A percentile compares a stretch with the other conserved stretches of the same genome.
phyloP scores from a whole-genome alignment of 2,113 vertebrate species.

The Egretta garzetta region DNA sequence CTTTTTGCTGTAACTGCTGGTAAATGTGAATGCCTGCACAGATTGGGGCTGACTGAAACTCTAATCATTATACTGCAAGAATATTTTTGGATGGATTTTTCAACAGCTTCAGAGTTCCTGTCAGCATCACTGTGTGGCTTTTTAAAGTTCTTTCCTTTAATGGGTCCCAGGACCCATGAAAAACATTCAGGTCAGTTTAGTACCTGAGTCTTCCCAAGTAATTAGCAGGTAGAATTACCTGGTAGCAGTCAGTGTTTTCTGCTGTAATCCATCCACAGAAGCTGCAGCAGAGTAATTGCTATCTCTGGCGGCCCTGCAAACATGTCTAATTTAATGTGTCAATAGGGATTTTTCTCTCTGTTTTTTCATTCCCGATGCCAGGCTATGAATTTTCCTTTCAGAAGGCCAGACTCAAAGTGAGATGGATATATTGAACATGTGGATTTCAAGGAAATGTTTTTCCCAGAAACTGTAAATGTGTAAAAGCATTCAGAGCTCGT shows the following conservation, averaged over 20 bases:
- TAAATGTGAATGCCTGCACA: slow-evolving; percentile 54
- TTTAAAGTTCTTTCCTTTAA: slow-evolving; percentile 61
- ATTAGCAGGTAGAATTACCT: slow-evolving; percentile 75
- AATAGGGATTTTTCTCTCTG: slow-evolving; percentile 70
- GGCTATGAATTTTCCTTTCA: slow-evolving; percentile 60
- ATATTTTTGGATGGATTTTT: slow-evolving; percentile 75
- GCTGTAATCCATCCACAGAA: slow-evolving; percentile 49
- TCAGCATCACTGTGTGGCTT: slow-evolving; percentile 55
- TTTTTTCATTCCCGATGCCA: slow-evolving; percentile 57
- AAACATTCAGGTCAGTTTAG: slow-evolving; percentile 72
- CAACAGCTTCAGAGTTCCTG: slow-evolving; percentile 61
- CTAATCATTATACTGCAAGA: slow-evolving; percentile 63
- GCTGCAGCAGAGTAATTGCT: slow-evolving; percentile 53
- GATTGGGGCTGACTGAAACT: slow-evolving; percentile 41
- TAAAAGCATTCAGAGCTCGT: slow-evolving; percentile 59
- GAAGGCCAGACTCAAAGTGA: slow-evolving; percentile 56
- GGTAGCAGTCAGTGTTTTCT: slow-evolving; percentile 67
- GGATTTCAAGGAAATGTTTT: slow-evolving; percentile 60
- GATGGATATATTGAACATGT: slow-evolving; percentile 58
- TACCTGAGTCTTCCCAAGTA: slow-evolving; percentile 69
- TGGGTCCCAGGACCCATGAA: slow-evolving; percentile 66
- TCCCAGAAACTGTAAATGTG: slow-evolving; percentile 15
- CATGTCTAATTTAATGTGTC: slow-evolving; percentile 75
- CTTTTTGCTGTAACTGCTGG: slow-evolving; percentile 66
- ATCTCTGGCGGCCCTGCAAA: slow-evolving; percentile 57